A percentile compares a stretch with the other conserved stretches of the same genome.
phyloP scores from a whole-genome alignment of 2,888 invertebrate species.

The Alloplasta piceator region DNA sequence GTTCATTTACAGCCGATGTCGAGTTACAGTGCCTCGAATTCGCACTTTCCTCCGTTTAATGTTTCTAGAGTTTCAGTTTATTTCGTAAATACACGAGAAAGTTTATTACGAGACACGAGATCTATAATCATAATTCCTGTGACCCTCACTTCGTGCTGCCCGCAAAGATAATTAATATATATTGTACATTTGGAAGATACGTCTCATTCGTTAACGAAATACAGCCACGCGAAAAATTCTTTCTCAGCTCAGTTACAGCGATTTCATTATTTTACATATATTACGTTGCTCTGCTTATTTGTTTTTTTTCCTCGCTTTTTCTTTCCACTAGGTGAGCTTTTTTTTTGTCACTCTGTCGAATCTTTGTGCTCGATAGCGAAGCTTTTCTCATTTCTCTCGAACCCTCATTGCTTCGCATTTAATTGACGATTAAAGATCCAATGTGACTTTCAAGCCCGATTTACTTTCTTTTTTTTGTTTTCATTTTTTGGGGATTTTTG shows the following conservation, averaged over 20 bases:
- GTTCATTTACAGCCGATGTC: constrained; percentile 47
- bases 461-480: constrained; percentile 58
- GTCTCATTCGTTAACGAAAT: constrained; percentile 53
- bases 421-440: constrained; percentile 64
- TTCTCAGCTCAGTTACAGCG: constrained; percentile 41
- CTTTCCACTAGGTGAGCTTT: constrained; percentile 29
- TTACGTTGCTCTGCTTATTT: neutral
- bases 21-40: constrained; percentile 18
- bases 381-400: neutral
- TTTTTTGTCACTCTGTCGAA: constrained; percentile 19
- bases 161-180: constrained; percentile 44
- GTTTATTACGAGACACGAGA: no score
- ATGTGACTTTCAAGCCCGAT: constrained; percentile 60
- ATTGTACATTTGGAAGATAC: constrained; percentile 66
- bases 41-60: constrained; percentile 26
- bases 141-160: constrained; percentile 49
- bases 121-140: constrained; percentile 31
- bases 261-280: constrained; percentile 29
- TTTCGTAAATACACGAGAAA: constrained; percentile 6
- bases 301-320: constrained; percentile 3
- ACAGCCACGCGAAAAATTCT: constrained; percentile 25
- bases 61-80: constrained; percentile 22
- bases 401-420: constrained; percentile 37
- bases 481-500: constrained; percentile 39
- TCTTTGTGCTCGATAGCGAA: constrained; percentile 27